Base-by-base conservation (phyloP, 2,888 invertebrate genomes). In the Peribatodes rhomboidaria region DNA sequence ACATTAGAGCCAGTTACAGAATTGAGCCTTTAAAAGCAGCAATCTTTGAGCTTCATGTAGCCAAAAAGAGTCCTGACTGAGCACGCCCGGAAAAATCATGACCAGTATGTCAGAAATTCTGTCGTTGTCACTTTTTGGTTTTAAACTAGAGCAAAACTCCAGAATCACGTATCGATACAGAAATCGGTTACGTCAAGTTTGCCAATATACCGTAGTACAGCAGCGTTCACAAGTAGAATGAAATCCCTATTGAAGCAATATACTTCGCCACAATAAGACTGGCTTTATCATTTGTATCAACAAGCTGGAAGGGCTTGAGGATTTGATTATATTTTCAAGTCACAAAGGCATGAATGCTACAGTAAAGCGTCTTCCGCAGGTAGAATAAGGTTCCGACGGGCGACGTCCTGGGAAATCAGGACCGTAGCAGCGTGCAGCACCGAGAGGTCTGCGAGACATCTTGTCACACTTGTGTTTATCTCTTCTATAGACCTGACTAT, bases 371-470 rank as follows among this genome's bases (percentile, higher is more conserved):
- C 44, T 60, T 75, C 67, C 70, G 71, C 79, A 72, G 80, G 81
- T 83, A 78, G 81, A 83, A 78, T 80, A 79, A 55, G 49, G 49
- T 42, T 56, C 75, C 83, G 80, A 83, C 86, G 80, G 79, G 77
- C 73, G 77, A 85, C 82, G 85, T 82, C 90, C 81, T 81, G 90
- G 91, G 91, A 92, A 92, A 91, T 91, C 90, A 90, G 85, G 80
- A 79, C 77, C 79, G 81, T 78, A 80, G 81, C 77, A 72, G 72
- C 72, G 73, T 73, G 44, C 71, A 75, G 64, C 66, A 61, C 55
- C 62, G 54, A 50, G 59, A 69, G 58, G 42, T 58, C 64, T 63
- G 67, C 67, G 70, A 50, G 52, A 44, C 52, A 52, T 52, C 52
- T 52, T 61, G 65, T 58, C 62, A 55, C 68, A 61, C 55, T 57